These are phyloP conservation scores for Heliconius nattereri DNA, from an alignment of 1,140 invertebrate genomes.

Conservation along the genomic window DNA sequence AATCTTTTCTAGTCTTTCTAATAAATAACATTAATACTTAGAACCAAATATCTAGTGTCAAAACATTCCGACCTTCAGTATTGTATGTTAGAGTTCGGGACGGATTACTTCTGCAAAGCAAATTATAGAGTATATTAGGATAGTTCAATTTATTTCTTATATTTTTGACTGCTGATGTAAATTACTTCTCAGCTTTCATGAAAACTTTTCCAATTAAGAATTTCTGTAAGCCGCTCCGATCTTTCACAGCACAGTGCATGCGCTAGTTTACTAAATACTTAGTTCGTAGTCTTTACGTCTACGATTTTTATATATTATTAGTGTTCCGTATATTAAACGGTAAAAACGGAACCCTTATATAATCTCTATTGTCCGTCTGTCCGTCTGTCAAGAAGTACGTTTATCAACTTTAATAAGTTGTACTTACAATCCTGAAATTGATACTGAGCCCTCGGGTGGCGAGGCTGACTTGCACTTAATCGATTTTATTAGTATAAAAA, in stretches of 20 bases:
- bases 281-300: not conserved
- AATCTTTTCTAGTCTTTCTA: no score
- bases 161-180: slow-evolving; percentile 3
- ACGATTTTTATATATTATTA: not conserved
- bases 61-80: no score
- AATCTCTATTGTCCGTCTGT: no score
- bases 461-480: no score
- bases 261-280: slow-evolving; percentile 11
- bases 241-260: slow-evolving; percentile 19
- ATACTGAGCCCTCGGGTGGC: no score
- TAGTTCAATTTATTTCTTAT: slow-evolving; percentile 4
- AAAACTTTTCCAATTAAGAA: slow-evolving; percentile 38
- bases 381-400: no score
- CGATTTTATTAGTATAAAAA: not conserved
- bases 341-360: no score
- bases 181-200: slow-evolving; percentile 1
- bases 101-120: not conserved
- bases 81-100: no score
- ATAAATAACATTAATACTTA: not conserved
- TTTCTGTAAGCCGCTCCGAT: slow-evolving; percentile 29
- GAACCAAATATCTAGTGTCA: no score
- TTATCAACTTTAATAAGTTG: no score
- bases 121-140: not conserved
- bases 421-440: no score
- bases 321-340: no score